Conservation (phyloP, 2,797 vertebrate genomes). For the Distichodus sexfasciatus region DNA sequence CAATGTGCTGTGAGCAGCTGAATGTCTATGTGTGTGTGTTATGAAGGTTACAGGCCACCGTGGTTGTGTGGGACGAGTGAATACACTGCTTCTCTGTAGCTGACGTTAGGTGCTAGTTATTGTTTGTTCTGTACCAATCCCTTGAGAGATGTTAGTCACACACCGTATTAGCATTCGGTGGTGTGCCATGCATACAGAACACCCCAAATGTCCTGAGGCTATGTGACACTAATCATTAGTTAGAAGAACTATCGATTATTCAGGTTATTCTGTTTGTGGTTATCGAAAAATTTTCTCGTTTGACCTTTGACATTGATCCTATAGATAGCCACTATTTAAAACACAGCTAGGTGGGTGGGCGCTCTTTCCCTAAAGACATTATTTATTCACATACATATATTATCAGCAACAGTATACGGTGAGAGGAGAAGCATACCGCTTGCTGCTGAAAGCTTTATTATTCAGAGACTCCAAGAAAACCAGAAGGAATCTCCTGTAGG, state of each 20-base stretch:
- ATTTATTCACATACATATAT: not conserved
- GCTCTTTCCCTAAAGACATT: not conserved
- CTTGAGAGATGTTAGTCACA: slow-evolving; percentile 43
- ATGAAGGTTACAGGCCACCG: slow-evolving; percentile 27
- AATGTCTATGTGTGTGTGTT: slow-evolving; percentile 12
- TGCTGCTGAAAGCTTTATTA: not conserved
- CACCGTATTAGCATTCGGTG: slow-evolving; percentile 30
- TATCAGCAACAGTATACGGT: not conserved
- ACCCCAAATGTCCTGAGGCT: not conserved
- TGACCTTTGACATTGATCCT: not conserved
- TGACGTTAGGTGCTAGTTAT: slow-evolving; percentile 25
- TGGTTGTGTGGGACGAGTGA: slow-evolving; percentile 46
- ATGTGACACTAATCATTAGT: slow-evolving; percentile 28
- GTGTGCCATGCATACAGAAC: slow-evolving; percentile 11
- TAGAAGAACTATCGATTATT: not conserved
- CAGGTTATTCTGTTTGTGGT: not conserved
- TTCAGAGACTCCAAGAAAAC: no score
- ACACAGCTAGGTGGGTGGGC: not conserved
- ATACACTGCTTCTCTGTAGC: slow-evolving; percentile 33
- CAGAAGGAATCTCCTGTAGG: not conserved
- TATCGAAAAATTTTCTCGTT: not conserved
- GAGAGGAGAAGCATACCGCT: not conserved
- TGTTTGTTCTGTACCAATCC: slow-evolving; percentile 28
- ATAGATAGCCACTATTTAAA: not conserved
- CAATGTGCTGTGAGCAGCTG: not conserved